phyloP scores from a whole-genome alignment of 2,797 vertebrate species.

The Florisuga fusca region DNA sequence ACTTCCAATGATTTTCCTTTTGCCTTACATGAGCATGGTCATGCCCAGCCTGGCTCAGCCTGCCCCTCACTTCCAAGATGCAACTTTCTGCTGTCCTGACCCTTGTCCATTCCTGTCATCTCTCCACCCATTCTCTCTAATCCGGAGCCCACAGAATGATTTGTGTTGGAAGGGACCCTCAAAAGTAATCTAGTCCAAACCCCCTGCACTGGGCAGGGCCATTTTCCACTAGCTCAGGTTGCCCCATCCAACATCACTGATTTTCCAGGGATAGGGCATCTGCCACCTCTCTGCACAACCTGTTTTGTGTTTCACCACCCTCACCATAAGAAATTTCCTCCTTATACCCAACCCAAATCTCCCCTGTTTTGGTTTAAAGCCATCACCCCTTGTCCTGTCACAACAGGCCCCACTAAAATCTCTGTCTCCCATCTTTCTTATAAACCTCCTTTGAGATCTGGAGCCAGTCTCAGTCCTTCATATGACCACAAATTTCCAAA shows the following conservation, averaged over 20 bases:
- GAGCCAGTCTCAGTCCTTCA: neutral
- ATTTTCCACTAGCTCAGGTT: accelerated
- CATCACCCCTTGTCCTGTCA: neutral
- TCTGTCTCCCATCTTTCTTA: neutral
- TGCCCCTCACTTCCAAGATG: neutral
- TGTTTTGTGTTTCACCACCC: accelerated
- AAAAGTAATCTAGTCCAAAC: accelerated
- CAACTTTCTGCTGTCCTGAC: neutral
- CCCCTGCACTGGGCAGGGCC: neutral
- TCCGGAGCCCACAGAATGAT: neutral
- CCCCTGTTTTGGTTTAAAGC: neutral
- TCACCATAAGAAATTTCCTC: neutral
- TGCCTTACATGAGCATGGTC: accelerated
- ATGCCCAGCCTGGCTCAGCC: neutral
- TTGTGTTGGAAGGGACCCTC: neutral
- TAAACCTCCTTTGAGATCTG: neutral
- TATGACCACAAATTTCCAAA: neutral
- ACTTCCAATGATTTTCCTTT: neutral
- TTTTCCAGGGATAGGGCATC: neutral
- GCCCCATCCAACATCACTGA: neutral
- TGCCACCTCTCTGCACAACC: accelerated
- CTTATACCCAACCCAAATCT: neutral
- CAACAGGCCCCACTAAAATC: neutral
- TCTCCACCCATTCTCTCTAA: neutral
- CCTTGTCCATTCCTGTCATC: neutral